Evolutionary conservation across 23 tunicate species (phyloP).

Genomic region (Ciona savignyi): DNA sequence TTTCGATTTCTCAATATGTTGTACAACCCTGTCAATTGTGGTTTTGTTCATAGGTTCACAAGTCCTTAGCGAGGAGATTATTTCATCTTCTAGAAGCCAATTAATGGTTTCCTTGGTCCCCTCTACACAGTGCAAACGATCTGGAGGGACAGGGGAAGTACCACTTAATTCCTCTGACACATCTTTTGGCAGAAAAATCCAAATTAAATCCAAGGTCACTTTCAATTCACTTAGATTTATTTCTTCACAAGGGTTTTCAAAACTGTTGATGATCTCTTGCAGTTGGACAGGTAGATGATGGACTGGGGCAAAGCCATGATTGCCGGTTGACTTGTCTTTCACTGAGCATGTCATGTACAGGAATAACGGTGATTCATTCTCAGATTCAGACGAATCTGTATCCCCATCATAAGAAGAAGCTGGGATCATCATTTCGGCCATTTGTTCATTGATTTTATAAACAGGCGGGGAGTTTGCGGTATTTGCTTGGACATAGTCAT

Average conservation of each 20-base stretch:
- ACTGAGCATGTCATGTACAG: slow-evolving; percentile 74
- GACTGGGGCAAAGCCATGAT: slow-evolving; percentile 54
- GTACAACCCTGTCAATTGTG: slow-evolving; percentile 43
- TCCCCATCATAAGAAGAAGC: neutral
- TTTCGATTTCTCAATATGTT: slow-evolving; percentile 28
- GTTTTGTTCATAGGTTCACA: slow-evolving; percentile 44
- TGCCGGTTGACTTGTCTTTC: slow-evolving; percentile 53
- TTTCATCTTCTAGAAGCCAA: slow-evolving; percentile 88
- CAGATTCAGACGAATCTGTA: neutral
- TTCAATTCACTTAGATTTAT: slow-evolving; percentile 34
- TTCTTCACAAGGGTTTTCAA: slow-evolving; percentile 43
- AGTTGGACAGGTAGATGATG: slow-evolving; percentile 44
- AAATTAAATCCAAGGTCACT: slow-evolving; percentile 73
- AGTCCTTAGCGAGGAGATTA: slow-evolving; percentile 63
- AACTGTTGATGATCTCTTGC: slow-evolving; percentile 16
- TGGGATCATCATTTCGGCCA: neutral
- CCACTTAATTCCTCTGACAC: neutral
- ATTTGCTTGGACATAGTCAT: neutral
- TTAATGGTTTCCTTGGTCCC: slow-evolving; percentile 24
- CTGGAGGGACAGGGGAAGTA: slow-evolving; percentile 6
- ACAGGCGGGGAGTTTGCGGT: neutral
- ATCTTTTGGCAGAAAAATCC: slow-evolving; percentile 62
- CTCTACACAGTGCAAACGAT: slow-evolving; percentile 23
- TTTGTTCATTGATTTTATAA: neutral
- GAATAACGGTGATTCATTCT: slow-evolving; percentile 42